Conservation (phyloP, 2,888 invertebrate species). For the Yponomeuta plumbellus region DNA sequence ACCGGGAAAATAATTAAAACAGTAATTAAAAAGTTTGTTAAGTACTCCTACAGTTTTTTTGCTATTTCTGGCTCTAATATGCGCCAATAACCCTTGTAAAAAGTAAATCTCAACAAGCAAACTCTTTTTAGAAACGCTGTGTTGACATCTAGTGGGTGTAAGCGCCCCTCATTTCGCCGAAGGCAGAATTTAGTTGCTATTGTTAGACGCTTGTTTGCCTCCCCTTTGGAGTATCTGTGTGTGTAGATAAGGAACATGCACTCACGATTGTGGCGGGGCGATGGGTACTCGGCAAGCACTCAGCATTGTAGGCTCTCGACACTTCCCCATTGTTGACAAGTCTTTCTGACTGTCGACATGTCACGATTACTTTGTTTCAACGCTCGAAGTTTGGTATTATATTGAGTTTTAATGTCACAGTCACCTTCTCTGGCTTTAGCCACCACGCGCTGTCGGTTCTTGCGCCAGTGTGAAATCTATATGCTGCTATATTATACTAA, state of each 20-base stretch:
- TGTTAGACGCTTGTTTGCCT: not conserved
- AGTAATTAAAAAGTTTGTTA: too few species aligned
- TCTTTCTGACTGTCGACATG: not conserved
- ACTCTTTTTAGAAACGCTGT: not conserved
- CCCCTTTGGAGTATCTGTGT: constrained; percentile 10
- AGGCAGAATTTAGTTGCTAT: not conserved
- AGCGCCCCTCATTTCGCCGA: not conserved
- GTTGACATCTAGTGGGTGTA: not conserved
- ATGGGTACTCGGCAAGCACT: constrained; percentile 25
- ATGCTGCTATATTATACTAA: too few species aligned
- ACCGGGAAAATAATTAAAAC: too few species aligned
- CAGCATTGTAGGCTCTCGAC: constrained; percentile 19
- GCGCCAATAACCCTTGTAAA: too few species aligned
- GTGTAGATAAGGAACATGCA: constrained; percentile 6
- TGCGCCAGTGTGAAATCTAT: too few species aligned
- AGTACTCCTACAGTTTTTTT: too few species aligned
- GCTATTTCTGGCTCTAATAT: too few species aligned
- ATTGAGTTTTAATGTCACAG: too few species aligned
- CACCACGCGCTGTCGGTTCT: too few species aligned
- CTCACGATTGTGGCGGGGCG: constrained; percentile 23
- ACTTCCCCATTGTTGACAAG: constrained; percentile 24
- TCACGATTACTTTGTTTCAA: not conserved
- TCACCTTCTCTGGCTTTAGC: too few species aligned
- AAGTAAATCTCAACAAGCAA: too few species aligned
- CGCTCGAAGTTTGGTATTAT: not conserved